Conservation (phyloP, 2,888 invertebrate species). For the Emmelina monodactyla region DNA sequence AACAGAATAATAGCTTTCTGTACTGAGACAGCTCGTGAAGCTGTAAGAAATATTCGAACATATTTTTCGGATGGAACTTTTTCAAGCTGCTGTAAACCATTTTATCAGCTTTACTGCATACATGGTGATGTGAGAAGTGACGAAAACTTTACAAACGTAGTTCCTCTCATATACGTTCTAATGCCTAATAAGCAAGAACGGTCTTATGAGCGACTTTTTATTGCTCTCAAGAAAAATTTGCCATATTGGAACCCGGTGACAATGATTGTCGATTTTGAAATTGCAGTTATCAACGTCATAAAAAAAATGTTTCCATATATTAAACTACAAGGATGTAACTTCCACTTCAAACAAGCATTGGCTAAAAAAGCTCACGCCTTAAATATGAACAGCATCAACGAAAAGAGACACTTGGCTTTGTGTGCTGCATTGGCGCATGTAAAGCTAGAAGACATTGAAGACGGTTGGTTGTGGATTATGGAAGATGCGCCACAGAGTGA, state of each 20-base stretch:
- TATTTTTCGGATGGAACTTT: too few species aligned
- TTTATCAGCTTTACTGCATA: slow-evolving; percentile 1
- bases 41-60: too few species aligned
- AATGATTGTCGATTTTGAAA: slow-evolving; percentile 9
- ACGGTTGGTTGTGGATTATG: neutral
- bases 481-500: neutral
- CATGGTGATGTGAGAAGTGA: slow-evolving; percentile 2
- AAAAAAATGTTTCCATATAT: slow-evolving; percentile 4
- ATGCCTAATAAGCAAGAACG: slow-evolving; percentile 7
- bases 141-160: neutral
- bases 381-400: slow-evolving; percentile 1
- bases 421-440: slow-evolving; percentile 11
- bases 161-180: slow-evolving; percentile 6
- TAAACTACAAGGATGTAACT: slow-evolving; percentile 7
- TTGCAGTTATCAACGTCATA: slow-evolving; percentile 8
- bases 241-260: slow-evolving; percentile 5
- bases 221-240: slow-evolving; percentile 8
- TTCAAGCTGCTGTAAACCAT: slow-evolving; percentile 6
- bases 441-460: neutral
- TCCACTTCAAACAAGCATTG: slow-evolving; percentile 10
- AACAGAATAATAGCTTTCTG: too few species aligned
- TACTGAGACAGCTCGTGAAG: too few species aligned
- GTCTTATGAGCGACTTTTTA: slow-evolving; percentile 9
- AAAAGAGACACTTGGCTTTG: slow-evolving; percentile 9
- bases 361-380: slow-evolving; percentile 9